Evolutionary conservation across 1,140 invertebrate genomes (phyloP).

Genomic region (Leptopilina clavipes): DNA sequence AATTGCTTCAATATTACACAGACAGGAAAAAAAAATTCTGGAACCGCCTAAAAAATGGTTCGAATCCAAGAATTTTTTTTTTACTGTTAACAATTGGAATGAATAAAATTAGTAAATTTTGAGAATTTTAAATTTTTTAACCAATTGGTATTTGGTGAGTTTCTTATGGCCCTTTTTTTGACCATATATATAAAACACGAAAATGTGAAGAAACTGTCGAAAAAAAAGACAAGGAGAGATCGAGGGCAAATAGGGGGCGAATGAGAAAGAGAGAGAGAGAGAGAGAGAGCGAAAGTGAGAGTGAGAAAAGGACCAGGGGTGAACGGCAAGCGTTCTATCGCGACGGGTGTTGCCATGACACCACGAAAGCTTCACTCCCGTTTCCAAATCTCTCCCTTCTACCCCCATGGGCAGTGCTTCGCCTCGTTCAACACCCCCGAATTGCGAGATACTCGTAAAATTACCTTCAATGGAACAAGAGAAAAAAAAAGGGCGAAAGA

Average conservation of each 20-base stretch:
- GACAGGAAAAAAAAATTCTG: too few species aligned
- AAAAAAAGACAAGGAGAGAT: background rate
- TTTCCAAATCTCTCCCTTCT: conserved; percentile 62
- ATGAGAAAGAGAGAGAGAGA: background rate
- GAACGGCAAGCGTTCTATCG: conserved; percentile 60
- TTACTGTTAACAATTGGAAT: too few species aligned
- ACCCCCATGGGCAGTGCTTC: conserved; percentile 39
- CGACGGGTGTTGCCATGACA: conserved; percentile 73
- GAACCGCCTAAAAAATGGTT: too few species aligned
- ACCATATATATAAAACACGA: background rate
- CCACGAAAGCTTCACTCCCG: conserved; percentile 67
- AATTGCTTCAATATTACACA: too few species aligned
- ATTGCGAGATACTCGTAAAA: conserved; percentile 40
- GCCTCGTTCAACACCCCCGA: conserved; percentile 52
- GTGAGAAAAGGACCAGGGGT: conserved; percentile 45
- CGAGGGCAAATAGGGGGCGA: background rate
- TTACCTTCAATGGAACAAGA: conserved; percentile 35
- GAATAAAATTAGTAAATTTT: too few species aligned
- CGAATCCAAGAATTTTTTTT: too few species aligned
- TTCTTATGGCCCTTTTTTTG: conserved; percentile 5
- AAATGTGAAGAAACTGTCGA: background rate
- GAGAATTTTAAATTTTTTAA: too few species aligned
- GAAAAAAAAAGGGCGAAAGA: background rate
- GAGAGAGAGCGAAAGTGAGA: background rate
- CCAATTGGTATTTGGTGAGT: too few species aligned